Evolutionary conservation across 2,113 vertebrate genomes (phyloP), one percentile per base, ranked within the genome.

Genomic region (Epinephelus cyanopodus): DNA sequence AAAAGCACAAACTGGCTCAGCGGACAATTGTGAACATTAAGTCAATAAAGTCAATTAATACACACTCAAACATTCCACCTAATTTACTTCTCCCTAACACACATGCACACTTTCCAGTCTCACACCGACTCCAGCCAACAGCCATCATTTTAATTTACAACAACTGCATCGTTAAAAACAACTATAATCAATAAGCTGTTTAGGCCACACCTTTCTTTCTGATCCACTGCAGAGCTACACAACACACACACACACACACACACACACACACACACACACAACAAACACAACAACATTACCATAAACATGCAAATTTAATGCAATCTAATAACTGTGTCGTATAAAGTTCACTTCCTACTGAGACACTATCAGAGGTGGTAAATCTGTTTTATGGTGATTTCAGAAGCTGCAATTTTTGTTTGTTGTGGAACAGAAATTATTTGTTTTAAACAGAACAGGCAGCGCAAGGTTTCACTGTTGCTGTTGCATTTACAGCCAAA

Each of bases 141-240:
- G 67, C 81, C 73, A 81, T 92, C 81, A 85, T 74, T 91, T 88
- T 71, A 87, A 91, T 93, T 93, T 92, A 93, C 90, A 88, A 85
- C 91, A 82, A 81, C 89, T 85, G 91, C 87, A 92, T 90, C 78
- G 53, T 88, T 89, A 81, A 90, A 87, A 45, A 84, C 66, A 47
- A 29, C 85, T 65, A 74, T 66, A 75, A 88, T 92, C 91, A 77
- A 92, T 90, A 82, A 67, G 73, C 83, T 66, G 79, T 82, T 88
- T 60, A 77, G 74, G 61, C 80, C 82, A 85, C 79, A 56, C 87
- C 87, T 62, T 50, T 50, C 37, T 4, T 10, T 67, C 25, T 61
- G 42, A 57, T 29, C 81, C 70, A 47, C 83, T 85, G 85, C 83
- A 91, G 69, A 84, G 53, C 21, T 48, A 23, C 81, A 63, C 25